Base-by-base conservation (phyloP, 2,113 vertebrate genomes). In the Odontesthes bonariensis region DNA sequence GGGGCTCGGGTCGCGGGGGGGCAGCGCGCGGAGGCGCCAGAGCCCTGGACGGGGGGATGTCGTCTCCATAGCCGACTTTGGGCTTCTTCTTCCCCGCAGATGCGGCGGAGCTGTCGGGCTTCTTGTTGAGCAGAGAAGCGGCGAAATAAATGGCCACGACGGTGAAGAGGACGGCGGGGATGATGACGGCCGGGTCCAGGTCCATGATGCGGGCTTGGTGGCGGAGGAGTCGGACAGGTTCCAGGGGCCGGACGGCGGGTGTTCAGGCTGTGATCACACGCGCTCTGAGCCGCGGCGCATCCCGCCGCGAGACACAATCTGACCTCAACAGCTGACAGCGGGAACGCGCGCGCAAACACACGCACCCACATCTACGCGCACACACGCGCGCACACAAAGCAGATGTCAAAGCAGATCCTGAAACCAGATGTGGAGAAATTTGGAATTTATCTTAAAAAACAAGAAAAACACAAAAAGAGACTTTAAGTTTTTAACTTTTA, bases 121-220 rank as follows among this genome's bases (percentile, higher is more conserved):
- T 91, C 69, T 59, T 86, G 5, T 22, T 57, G 55, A 94, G 79
- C 3, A 89, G 59, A 8, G 84, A 78, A 0, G 90, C 70, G 2
- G 92, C 92, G 14, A 93, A 54, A 44, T 90, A 82, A 31, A 94
- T 6, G 12, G 92, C 93, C 1, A 92, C 62, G 2, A 87, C 60
- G 4, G 94, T 93, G 78, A 94, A 88, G 46, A 94, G 68, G 44
- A 92, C 12, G 6, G 91, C 91, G 51, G 91, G 88, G 14, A 94
- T 16, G 44, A 94, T 16, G 46, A 92, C 58, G 19, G 75, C 16
- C 19, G 85, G 83, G 73, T 94, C 92, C 82, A 92, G 73, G 1
- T 89, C 87, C 91, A 94, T 92, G 65, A 3, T 31, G 44, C 12
- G 0, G 61, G 19, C 0, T 22, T 5, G 0, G 20, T 27, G 27